Evolutionary conservation across 2,113 vertebrate genomes (phyloP).

Genomic region (Hypocryptadius cinnamomeus): DNA sequence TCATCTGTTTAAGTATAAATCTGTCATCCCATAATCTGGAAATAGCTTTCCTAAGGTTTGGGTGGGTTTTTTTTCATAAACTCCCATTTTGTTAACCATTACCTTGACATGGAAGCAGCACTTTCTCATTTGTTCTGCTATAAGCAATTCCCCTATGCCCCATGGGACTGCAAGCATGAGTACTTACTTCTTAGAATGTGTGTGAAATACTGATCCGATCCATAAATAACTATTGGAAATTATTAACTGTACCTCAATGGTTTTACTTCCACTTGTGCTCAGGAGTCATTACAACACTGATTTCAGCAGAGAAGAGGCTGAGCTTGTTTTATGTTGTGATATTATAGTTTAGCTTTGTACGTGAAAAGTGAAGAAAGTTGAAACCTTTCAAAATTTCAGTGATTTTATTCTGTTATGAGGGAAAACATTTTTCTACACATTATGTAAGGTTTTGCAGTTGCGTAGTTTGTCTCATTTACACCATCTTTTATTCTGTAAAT

Average conservation of each 20-base stretch:
- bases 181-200: not conserved
- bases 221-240: not conserved
- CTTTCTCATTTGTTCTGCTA: not conserved
- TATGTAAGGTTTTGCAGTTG: not conserved
- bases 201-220: not conserved
- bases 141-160: not conserved
- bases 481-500: not conserved
- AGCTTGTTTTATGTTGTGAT: not conserved
- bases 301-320: not conserved
- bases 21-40: not conserved
- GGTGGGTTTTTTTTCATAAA: not conserved
- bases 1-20: not conserved
- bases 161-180: not conserved
- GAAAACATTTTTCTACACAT: not conserved
- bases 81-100: constrained; percentile 9
- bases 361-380: not conserved
- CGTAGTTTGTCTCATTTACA: not conserved
- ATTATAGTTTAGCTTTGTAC: not conserved
- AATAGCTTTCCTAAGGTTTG: constrained; percentile 1
- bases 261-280: not conserved
- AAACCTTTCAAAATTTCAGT: not conserved
- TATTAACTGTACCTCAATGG: not conserved
- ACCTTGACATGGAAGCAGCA: not conserved
- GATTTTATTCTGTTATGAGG: not conserved
- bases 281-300: not conserved